Base-by-base conservation (phyloP, 2,113 vertebrate species). In the Oryzias melastigma region DNA sequence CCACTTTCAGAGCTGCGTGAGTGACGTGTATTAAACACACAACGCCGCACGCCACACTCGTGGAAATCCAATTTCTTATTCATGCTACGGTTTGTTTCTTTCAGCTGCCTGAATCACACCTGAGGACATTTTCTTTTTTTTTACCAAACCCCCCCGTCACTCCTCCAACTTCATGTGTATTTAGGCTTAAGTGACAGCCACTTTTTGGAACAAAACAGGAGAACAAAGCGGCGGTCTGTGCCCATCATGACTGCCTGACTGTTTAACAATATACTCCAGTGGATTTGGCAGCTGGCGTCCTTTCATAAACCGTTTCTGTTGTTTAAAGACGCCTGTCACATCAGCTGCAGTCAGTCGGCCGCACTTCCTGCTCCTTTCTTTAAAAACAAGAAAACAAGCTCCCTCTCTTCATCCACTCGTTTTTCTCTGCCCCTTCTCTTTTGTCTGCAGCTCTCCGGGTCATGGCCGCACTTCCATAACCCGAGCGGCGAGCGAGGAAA, bases 401-500 rank as follows among this genome's bases (percentile, higher is more conserved):
- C 51, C 2, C 17, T 13, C 27, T 52, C 3, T 52, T 14, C 4
- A 56, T 58, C 53, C 53, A 5, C 25, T 58, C 73, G 20, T 12
- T 54, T 42, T 35, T 69, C 73, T 77, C 61, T 35, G 47, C 17
- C 49, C 58, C 15, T 19, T 7, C 47, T 46, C 70, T 57, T 51
- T 50, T 61, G 71, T 49, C 65, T 53, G 52, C 75, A 58, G 42
- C 69, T 54, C 82, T 52, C 70, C 56, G 69, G 76, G 76, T 82
- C 65, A 82, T 67, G 77, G 72, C 75, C 71, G 75, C 72, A 75
- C 85, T 77, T 82, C 79, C 69, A 49, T 51, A 80, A 79, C 72
- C 85, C 77, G 14, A 44, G 24, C 24, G 52, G 50, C 14, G n/a
- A 52, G 13, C 44, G 52, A 60, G 71, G 59, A 71, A 70, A 47